Percentiles rank a stretch among this genome's conserved stretches.
Conservation (phyloP, 2,888 invertebrate species). For the Drosophila paucipuncta region DNA sequence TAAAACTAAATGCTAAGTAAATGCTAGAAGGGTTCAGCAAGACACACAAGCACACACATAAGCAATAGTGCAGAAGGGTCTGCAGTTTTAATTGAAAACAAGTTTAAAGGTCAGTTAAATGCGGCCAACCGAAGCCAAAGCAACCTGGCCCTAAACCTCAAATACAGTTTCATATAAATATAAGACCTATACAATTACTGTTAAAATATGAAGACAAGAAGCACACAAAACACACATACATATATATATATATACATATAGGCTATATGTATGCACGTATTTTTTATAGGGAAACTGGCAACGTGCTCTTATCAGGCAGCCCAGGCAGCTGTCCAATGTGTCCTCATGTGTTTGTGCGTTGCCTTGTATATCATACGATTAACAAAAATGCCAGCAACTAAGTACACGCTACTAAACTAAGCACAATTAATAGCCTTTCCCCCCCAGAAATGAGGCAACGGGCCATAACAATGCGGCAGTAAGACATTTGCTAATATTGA, state of each 20-base stretch:
- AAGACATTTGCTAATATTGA: slow-evolving; percentile 64
- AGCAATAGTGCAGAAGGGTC: slow-evolving; percentile 37
- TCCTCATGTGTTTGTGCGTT: slow-evolving; percentile 27
- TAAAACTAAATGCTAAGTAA: slow-evolving; percentile 77
- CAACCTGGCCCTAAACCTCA: slow-evolving; percentile 43
- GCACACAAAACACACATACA: slow-evolving; percentile 6
- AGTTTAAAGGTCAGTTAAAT: slow-evolving; percentile 74
- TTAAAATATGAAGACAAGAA: slow-evolving; percentile 59
- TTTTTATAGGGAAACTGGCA: slow-evolving; percentile 6
- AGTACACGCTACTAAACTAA: slow-evolving; percentile 71
- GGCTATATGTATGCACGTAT: slow-evolving; percentile 4
- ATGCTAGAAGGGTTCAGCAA: slow-evolving; percentile 66
- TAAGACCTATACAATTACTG: slow-evolving; percentile 41
- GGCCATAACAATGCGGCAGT: slow-evolving; percentile 61
- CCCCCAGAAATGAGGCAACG: slow-evolving; percentile 2
- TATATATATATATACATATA: background rate
- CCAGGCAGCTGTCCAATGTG: slow-evolving; percentile 32
- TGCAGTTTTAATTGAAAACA: slow-evolving; percentile 74
- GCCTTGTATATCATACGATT: slow-evolving; percentile 69
- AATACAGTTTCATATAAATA: slow-evolving; percentile 24
- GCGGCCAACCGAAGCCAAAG: slow-evolving; percentile 40
- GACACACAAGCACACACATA: slow-evolving; percentile 15
- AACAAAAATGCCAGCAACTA: slow-evolving; percentile 77
- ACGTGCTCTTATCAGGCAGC: slow-evolving; percentile 47
- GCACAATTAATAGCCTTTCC: slow-evolving; percentile 74